Evolutionary conservation across 2,113 vertebrate genomes (phyloP).

Genomic region (Gallinago undulata): DNA sequence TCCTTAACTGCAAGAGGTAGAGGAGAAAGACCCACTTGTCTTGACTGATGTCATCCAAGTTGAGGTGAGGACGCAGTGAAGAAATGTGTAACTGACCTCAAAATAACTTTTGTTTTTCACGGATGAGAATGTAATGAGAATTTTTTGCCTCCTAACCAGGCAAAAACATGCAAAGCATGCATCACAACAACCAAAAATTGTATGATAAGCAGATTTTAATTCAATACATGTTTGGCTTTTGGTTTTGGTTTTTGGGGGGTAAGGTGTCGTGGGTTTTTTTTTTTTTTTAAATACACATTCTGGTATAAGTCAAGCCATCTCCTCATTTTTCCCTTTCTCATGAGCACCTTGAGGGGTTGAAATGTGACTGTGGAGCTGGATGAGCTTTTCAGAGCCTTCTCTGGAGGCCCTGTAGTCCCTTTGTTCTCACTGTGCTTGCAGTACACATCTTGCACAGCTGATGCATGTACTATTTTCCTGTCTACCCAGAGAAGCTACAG

Average conservation of each 20-base stretch:
- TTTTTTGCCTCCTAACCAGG: neutral
- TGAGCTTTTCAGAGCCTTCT: neutral
- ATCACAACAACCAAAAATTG: neutral
- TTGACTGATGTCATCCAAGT: rapidly evolving
- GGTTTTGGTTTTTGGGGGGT: neutral
- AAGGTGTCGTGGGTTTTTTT: neutral
- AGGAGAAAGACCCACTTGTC: neutral
- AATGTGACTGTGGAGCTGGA: neutral
- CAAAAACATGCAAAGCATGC: neutral
- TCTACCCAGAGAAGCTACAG: neutral
- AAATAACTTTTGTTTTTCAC: neutral
- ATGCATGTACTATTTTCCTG: rapidly evolving
- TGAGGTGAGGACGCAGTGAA: neutral
- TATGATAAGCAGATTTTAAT: neutral
- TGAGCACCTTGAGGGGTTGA: neutral
- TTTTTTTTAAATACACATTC: neutral
- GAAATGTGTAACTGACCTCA: neutral
- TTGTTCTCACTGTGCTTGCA: neutral
- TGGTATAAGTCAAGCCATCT: neutral
- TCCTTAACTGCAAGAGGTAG: neutral
- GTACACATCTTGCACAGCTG: neutral
- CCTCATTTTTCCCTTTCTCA: neutral
- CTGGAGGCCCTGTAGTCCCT: neutral
- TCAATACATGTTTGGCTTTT: neutral
- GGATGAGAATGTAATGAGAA: neutral